phyloP scores from a whole-genome alignment of 2,113 vertebrate genomes.

The Daboia siamensis region DNA sequence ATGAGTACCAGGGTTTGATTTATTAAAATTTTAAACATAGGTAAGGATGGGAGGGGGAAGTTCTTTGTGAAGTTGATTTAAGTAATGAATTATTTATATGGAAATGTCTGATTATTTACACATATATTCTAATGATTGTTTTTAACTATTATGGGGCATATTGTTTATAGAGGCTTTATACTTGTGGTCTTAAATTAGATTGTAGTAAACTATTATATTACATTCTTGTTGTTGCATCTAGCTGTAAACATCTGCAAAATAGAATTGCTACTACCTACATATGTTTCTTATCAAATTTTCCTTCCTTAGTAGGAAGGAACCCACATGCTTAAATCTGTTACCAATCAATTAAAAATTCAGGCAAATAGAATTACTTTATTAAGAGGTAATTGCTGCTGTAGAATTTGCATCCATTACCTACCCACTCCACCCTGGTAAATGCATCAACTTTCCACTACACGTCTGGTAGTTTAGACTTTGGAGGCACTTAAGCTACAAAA shows the following conservation, averaged over 20 bases:
- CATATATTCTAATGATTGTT: background rate
- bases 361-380: background rate
- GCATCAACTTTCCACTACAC: background rate
- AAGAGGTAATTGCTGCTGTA: background rate
- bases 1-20: background rate
- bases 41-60: background rate
- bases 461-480: background rate
- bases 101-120: background rate
- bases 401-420: background rate
- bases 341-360: background rate
- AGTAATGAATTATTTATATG: background rate
- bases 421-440: background rate
- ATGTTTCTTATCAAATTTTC: background rate
- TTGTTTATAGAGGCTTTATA: background rate
- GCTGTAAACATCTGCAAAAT: background rate
- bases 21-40: background rate
- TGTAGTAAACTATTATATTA: background rate
- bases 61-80: background rate
- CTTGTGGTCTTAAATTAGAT: background rate
- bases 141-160: background rate
- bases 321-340: background rate
- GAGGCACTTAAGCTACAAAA: background rate
- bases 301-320: background rate
- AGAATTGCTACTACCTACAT: background rate
- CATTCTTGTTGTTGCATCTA: background rate